phyloP scores from a whole-genome alignment of 2,113 vertebrate species.

The Terrapene triunguis region DNA sequence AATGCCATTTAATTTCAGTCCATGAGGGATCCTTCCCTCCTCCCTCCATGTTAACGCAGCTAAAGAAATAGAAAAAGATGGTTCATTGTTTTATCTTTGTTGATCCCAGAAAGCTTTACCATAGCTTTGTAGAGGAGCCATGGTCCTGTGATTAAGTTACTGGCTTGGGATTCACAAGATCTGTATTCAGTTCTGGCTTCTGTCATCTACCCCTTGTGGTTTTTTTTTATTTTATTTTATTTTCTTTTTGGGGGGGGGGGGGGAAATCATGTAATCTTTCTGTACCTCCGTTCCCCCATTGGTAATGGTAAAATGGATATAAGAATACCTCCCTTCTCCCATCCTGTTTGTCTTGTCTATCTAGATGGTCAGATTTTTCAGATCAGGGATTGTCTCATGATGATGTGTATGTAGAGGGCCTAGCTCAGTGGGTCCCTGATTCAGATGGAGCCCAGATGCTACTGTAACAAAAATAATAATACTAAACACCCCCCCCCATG shows the following conservation, averaged over 20 bases:
- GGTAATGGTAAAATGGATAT: not conserved
- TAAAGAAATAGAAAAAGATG: not conserved
- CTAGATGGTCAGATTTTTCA: not conserved
- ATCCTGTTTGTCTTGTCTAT: not conserved
- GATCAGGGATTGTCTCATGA: not conserved
- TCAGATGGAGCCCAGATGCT: not conserved
- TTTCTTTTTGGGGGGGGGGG: not conserved
- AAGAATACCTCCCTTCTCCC: not conserved
- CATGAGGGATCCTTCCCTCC: not conserved
- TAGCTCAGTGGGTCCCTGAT: not conserved
- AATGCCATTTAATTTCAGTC: not conserved
- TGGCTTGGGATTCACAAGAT: not conserved
- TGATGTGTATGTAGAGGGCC: not conserved
- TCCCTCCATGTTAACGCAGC: not conserved
- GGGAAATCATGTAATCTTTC: not conserved
- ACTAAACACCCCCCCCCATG: not conserved
- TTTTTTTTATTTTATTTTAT: fast-evolving
- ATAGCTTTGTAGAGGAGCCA: not conserved
- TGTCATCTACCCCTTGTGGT: not conserved
- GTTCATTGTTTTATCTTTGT: too few relatives aligned
- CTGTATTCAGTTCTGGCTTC: not conserved
- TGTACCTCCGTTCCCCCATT: not conserved
- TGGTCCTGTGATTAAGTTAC: not conserved
- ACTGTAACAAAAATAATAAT: not conserved
- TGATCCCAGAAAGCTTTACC: not conserved